Percentiles rank a stretch among this genome's conserved stretches.
Evolutionary conservation across 2,797 vertebrate genomes (phyloP).

Genomic region (Pangasius macronema): DNA sequence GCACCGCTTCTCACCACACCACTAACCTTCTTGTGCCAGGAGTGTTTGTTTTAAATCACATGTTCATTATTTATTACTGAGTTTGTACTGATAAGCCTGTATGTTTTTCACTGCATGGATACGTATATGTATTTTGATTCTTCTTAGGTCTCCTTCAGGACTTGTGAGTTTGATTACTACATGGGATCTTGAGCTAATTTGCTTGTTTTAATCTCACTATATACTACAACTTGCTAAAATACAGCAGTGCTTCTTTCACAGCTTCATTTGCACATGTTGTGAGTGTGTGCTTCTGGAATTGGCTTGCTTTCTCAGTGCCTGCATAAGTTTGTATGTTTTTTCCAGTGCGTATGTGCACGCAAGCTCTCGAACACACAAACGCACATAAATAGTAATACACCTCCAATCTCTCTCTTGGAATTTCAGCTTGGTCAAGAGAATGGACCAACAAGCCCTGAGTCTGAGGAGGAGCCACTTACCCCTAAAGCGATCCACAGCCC

Average conservation of each 20-base stretch:
- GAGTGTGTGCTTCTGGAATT: neutral
- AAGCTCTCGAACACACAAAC: neutral
- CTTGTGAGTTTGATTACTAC: neutral
- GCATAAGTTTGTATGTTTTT: neutral
- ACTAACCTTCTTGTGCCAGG: conserved; percentile 26
- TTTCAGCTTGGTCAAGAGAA: conserved; percentile 29
- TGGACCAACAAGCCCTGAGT: neutral
- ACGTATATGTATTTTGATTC: neutral
- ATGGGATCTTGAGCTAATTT: conserved; percentile 1
- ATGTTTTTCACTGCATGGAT: conserved; percentile 20
- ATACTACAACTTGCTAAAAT: neutral
- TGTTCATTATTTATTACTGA: neutral
- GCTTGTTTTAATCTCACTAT: conserved; percentile 4
- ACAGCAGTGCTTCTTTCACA: neutral
- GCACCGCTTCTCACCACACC: neutral
- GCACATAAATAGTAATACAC: neutral
- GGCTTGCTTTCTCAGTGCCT: conserved; percentile 13
- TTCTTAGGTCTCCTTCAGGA: neutral
- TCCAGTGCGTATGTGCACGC: neutral
- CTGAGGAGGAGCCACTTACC: conserved; percentile 21
- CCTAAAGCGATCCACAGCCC: conserved; percentile 19
- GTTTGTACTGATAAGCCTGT: neutral
- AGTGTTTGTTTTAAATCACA: neutral
- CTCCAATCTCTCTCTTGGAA: neutral
- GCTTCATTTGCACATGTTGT: conserved; percentile 6